These are phyloP conservation scores for Peromyscus leucopus DNA, from an alignment of 2,113 vertebrate species.

Conservation along the genomic window DNA sequence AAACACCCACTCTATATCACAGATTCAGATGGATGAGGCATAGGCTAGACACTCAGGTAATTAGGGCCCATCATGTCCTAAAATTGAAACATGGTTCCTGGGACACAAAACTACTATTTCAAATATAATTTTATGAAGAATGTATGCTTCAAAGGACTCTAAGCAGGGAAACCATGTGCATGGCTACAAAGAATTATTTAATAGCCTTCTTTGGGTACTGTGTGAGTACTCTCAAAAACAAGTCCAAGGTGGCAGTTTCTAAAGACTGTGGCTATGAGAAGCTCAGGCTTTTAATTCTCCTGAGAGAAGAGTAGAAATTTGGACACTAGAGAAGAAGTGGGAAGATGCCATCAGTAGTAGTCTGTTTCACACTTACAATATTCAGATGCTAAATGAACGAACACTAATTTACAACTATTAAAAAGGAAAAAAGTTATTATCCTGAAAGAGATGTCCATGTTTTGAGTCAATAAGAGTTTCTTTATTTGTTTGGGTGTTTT, in stretches of 20 bases:
- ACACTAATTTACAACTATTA: not conserved
- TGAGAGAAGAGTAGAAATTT: not conserved
- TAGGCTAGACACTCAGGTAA: not conserved
- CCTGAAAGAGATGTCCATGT: not conserved
- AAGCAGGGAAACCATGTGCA: not conserved
- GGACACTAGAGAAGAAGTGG: not conserved
- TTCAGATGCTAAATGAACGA: not conserved
- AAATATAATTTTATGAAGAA: constrained; percentile 4
- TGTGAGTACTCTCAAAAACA: not conserved
- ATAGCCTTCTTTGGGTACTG: not conserved
- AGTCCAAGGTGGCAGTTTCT: not conserved
- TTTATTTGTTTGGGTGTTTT: not conserved
- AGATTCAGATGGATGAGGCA: not conserved
- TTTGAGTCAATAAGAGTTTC: not conserved
- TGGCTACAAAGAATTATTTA: not conserved
- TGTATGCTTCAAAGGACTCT: not conserved
- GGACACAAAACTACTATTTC: not conserved
- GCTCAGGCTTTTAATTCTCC: not conserved
- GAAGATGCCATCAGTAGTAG: not conserved
- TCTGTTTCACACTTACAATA: not conserved
- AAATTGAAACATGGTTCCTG: not conserved
- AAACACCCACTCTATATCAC: not conserved
- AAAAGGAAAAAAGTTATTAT: not conserved
- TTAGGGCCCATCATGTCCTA: not conserved
- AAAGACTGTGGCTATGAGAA: not conserved